phyloP scores from a whole-genome alignment of 35 echinoderm and acorn worm genomes.

The Hemicentrotus pulcherrimus region DNA sequence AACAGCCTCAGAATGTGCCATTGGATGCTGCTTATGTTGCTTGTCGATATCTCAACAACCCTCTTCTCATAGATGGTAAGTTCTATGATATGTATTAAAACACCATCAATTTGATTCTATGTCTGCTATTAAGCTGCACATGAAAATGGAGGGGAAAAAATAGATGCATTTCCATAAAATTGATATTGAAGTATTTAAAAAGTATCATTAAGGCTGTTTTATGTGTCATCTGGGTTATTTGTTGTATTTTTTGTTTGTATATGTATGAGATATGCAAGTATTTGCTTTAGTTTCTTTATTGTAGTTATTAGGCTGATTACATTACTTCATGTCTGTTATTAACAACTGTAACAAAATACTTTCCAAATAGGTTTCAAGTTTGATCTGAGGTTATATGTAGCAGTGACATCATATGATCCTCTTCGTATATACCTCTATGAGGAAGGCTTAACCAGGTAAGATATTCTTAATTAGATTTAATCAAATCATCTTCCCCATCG shows the following conservation, averaged over 20 bases:
- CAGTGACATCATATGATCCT: slow-evolving; percentile 95
- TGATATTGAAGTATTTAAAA: too few species aligned
- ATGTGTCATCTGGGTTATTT: too few species aligned
- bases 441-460: slow-evolving; percentile 95
- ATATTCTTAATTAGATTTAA: neutral
- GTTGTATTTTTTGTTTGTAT: too few species aligned
- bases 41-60: slow-evolving; percentile 77
- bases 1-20: slow-evolving; percentile 88
- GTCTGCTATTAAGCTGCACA: too few species aligned
- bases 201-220: too few species aligned
- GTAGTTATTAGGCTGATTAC: too few species aligned
- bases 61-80: slow-evolving; percentile 93
- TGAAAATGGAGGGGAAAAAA: too few species aligned
- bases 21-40: slow-evolving; percentile 84
- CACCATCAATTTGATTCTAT: neutral
- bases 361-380: slow-evolving; percentile 89
- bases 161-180: too few species aligned
- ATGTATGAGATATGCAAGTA: too few species aligned
- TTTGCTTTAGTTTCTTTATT: too few species aligned
- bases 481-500: too few species aligned
- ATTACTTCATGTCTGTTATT: too few species aligned
- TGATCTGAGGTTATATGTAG: slow-evolving; percentile 97
- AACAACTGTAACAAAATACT: neutral
- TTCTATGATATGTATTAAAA: neutral
- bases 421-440: slow-evolving; percentile 92